A percentile compares a stretch with the other conserved stretches of the same genome.
These are phyloP conservation scores for Saccostrea cuccullata DNA, from an alignment of 1,140 invertebrate species.

Conservation along the genomic window DNA sequence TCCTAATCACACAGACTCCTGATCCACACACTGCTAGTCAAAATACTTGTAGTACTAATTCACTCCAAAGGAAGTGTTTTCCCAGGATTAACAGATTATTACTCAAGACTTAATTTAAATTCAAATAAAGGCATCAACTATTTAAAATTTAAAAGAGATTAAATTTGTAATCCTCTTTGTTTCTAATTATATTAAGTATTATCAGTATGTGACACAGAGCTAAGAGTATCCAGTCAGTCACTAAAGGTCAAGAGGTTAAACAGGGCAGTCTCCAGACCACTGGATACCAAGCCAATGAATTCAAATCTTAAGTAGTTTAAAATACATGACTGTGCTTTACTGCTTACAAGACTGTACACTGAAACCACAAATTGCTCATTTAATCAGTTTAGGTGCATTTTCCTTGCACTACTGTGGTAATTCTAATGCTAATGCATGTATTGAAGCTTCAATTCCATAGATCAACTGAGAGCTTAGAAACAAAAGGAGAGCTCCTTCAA, in stretches of 20 bases:
- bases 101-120: slow-evolving; percentile 2
- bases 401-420: too few relatives aligned
- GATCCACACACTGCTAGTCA: not conserved
- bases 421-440: too few relatives aligned
- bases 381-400: too few relatives aligned
- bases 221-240: not conserved
- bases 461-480: too few relatives aligned
- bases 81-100: slow-evolving; percentile 2
- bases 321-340: too few relatives aligned
- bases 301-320: too few relatives aligned
- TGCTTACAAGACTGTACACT: too few relatives aligned
- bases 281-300: too few relatives aligned
- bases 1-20: not conserved
- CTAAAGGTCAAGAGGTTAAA: not conserved
- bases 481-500: too few relatives aligned
- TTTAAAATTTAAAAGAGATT: not conserved
- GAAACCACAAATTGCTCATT: too few relatives aligned
- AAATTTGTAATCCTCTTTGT: slow-evolving; percentile 12
- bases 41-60: not conserved
- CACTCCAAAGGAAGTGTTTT: slow-evolving; percentile 23
- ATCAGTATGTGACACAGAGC: not conserved
- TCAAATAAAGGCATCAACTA: not conserved
- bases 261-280: not conserved
- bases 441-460: too few relatives aligned
- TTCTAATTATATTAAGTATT: not conserved